Base-by-base conservation (phyloP, 2,888 invertebrate genomes). In the Protonemura montana region DNA sequence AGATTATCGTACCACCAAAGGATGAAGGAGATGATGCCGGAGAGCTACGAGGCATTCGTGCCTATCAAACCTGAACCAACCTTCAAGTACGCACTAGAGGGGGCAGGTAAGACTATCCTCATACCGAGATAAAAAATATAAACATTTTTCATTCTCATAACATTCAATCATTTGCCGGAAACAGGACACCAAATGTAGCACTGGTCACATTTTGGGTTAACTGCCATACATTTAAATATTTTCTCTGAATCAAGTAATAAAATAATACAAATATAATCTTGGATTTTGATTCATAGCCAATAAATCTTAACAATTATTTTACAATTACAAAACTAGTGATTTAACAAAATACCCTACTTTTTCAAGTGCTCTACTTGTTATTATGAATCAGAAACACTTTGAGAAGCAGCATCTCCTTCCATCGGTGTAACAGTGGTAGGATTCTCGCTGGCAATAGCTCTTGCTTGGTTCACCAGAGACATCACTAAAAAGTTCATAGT, bases 1-100 rank as follows among this genome's bases (percentile, higher is more conserved):
- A 95, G 97, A 90, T 93, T 99, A 88, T 98, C 99, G 0, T 99
- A 99, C 91, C 97, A 97, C 91, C 97, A 98, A 91, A 94, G 98
- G 89, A 96, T 99, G 87, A 95, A 95, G 85, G 98, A 99, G 89
- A 97, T 98, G 93, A 95, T 98, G 90, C 98, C 99, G 3, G 96
- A 96, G 89, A 93, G 95, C 0, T 98, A 98, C 92, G 94, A 94
- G 7, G 93, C 95, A 81, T 94, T 99, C 88, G 94, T 98, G 87
- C 99, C 99, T 0, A 92, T 94, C 27, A 95, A 95, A 90, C 96
- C 98, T 0, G 95, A 96, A 89, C 96, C 97, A 0, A 94, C 95
- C 89, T 98, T 97, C 92, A 99, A 98, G 91, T 99, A 98, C 90
- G 95, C 96, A 5, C 94, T 95, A 90, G 98, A 98, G 91, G 97